These are phyloP conservation scores for Dreissena polymorpha DNA, from an alignment of 1,140 invertebrate species.

Conservation along the genomic window DNA sequence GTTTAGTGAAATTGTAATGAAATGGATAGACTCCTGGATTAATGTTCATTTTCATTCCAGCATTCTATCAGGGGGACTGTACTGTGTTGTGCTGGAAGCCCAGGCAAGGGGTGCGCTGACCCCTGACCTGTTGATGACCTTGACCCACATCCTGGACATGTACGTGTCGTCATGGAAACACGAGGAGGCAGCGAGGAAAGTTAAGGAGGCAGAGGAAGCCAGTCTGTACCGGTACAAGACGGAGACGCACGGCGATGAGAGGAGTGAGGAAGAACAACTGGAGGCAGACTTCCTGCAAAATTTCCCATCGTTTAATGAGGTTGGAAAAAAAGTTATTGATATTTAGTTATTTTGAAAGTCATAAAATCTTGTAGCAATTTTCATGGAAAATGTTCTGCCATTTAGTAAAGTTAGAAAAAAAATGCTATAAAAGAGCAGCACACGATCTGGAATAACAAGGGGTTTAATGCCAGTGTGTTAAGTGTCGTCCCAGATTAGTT, in stretches of 20 bases:
- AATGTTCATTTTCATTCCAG: slow-evolving; percentile 54
- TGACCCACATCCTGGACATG: slow-evolving; percentile 64
- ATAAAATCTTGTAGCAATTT: too few relatives aligned
- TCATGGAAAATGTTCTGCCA: too few relatives aligned
- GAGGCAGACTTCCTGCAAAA: slow-evolving; percentile 86
- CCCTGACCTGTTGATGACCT: slow-evolving; percentile 54
- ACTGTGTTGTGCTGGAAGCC: slow-evolving; percentile 63
- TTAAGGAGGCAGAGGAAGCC: slow-evolving; percentile 87
- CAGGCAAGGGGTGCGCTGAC: slow-evolving; percentile 62
- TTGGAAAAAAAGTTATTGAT: slow-evolving; percentile 23
- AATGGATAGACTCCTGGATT: too few relatives aligned
- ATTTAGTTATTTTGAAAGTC: not conserved
- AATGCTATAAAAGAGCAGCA: too few relatives aligned
- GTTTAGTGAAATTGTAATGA: too few relatives aligned
- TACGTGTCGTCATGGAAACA: slow-evolving; percentile 87
- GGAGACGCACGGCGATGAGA: slow-evolving; percentile 73
- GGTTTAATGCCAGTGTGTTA: too few relatives aligned
- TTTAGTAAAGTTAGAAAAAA: too few relatives aligned
- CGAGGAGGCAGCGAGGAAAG: slow-evolving; percentile 86
- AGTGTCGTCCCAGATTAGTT: too few relatives aligned
- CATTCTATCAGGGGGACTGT: slow-evolving; percentile 67
- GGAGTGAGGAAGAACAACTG: slow-evolving; percentile 88
- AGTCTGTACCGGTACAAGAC: slow-evolving; percentile 90
- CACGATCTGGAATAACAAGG: too few relatives aligned
- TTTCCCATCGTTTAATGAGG: slow-evolving; percentile 89